Evolutionary conservation across 2,113 vertebrate genomes (phyloP), one percentile per base, ranked within the genome.

Genomic region (Mohoua ochrocephala): DNA sequence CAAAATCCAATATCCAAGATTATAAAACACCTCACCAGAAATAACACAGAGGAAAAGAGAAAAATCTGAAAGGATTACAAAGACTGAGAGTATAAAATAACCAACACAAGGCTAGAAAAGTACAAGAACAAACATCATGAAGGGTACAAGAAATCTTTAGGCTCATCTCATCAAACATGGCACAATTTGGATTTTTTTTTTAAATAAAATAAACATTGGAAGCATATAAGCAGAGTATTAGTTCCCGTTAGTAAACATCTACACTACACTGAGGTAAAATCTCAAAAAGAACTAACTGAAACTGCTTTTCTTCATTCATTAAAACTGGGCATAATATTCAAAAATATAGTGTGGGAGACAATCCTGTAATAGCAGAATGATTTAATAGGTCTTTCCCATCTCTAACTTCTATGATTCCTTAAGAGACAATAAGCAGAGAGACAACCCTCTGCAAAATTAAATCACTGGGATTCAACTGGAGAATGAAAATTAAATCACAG

Each of bases 401-500:
- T 71, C 65, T 74, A 87, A 79, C 75, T 97, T 70, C 69, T 64
- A 31, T 45, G 88, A 75, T 53, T 91, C 88, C 59, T 23, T 86
- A 80, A 59, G 31, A 97, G 87, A 97, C 90, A 97, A 91, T 89
- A 97, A 96, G 95, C 93, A 97, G 95, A 97, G 87, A 97, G 86
- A 95, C 82, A 91, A 95, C 57, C 64, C 80, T 87, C 89, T 70
- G 47, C 87, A 96, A 97, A 98, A 98, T 97, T 95, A 95, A 97
- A 96, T 97, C 95, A 97, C 83, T 63, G 57, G 47, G 70, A 97
- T 95, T 94, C 96, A 97, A 97, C 94, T 13, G 7, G 76, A 97
- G 92, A 95, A 92, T 50, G 92, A 78, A 97, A 98, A 98, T 97
- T 97, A 96, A 97, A 96, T 97, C 88, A 97, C 49, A 69, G 81